These are phyloP conservation scores for Euproctis similis DNA, from an alignment of 2,888 invertebrate species.

Conservation along the genomic window DNA sequence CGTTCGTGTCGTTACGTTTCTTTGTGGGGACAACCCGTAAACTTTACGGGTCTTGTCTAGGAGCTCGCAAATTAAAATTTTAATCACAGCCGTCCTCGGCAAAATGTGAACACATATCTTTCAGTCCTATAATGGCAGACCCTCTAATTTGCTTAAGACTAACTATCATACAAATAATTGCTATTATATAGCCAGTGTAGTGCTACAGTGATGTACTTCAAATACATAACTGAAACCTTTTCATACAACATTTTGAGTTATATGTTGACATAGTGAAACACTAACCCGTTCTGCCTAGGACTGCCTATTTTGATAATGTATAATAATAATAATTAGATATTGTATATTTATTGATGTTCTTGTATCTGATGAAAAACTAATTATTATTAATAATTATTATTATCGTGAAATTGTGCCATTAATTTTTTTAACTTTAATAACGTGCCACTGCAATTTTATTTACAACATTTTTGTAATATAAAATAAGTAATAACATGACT, in stretches of 20 bases:
- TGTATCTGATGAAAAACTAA: constrained; percentile 65
- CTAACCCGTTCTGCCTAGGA: constrained; percentile 35
- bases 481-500: constrained; percentile 70
- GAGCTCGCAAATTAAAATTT: no score
- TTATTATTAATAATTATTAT: no score
- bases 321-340: constrained; percentile 42
- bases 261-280: no score
- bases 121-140: constrained; percentile 36
- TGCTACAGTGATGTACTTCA: no score
- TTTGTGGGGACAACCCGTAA: constrained; percentile 14
- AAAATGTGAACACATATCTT: constrained; percentile 55
- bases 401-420: constrained; percentile 74
- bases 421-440: constrained; percentile 71
- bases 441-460: constrained; percentile 69
- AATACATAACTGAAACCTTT: no score
- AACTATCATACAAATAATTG: no score
- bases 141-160: constrained; percentile 39
- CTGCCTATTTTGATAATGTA: constrained; percentile 28
- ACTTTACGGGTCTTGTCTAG: no score
- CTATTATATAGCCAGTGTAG: no score
- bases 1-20: constrained; percentile 34
- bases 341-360: constrained; percentile 55
- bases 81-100: constrained; percentile 29
- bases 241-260: no score
- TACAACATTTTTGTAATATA: constrained; percentile 48